These are phyloP conservation scores for Rallus crepitans DNA, from an alignment of 2,797 vertebrate genomes.

Conservation along the genomic window DNA sequence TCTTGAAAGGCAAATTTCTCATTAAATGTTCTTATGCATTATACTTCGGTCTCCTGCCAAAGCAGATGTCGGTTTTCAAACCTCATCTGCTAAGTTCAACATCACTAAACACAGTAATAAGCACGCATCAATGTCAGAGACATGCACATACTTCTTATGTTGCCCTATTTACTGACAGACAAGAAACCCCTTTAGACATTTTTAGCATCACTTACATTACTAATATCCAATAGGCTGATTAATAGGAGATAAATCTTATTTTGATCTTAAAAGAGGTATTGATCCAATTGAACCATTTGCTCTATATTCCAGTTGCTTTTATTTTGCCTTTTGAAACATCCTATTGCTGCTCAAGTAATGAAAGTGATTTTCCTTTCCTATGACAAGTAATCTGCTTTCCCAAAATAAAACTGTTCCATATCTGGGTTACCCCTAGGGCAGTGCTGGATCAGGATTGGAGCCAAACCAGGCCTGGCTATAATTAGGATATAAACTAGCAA, in stretches of 20 bases:
- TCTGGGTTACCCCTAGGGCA: background rate
- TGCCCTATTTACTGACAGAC: background rate
- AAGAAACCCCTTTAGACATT: background rate
- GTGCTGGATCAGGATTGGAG: background rate
- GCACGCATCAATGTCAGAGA: background rate
- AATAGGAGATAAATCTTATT: background rate
- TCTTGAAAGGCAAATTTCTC: background rate
- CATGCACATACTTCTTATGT: too few relatives aligned
- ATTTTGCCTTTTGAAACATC: background rate
- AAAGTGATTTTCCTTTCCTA: background rate
- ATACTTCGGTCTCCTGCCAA: background rate
- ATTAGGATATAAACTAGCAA: background rate
- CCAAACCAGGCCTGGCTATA: background rate
- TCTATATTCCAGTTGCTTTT: background rate
- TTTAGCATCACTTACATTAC: background rate
- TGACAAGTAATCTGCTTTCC: background rate
- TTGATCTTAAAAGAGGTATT: background rate
- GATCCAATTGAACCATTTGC: background rate
- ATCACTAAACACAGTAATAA: background rate
- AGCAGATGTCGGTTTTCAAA: background rate
- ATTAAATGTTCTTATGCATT: background rate
- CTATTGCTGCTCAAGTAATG: background rate
- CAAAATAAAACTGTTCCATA: background rate
- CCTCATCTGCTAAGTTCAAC: background rate
- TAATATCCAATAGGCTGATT: background rate